Evolutionary conservation across 92 coral and sea anemone genomes (phyloP), one percentile per base, ranked within the genome.

Genomic region (Blastomussa wellsi): DNA sequence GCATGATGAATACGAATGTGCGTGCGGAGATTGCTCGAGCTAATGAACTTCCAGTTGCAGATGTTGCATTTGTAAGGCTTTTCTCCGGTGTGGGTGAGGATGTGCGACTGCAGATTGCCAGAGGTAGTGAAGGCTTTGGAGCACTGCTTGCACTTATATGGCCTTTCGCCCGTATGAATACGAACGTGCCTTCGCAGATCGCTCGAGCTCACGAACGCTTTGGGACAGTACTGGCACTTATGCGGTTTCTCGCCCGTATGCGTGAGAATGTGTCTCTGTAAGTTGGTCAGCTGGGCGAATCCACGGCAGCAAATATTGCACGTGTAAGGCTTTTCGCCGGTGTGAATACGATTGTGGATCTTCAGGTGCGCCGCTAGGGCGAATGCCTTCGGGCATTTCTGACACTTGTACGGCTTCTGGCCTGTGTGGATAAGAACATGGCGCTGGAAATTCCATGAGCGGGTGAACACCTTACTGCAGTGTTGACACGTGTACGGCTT

Each of bases 201-300:
- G 87, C 99, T 96, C 42, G 99, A 96, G 86, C 99, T 96, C 35
- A 96, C 99, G 86, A 96, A 96, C 5, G 99, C 99, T 79, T 96
- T 96, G 49, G 99, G 99, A 76, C 99, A 96, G 87, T 96, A 96
- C 28, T 96, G 90, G 74, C 99, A 96, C 81, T 96, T 96, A 87
- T 96, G 99, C 0, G 99, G 99, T 48, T 96, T 96, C 67, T 96
- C 98, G 16, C 99, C 99, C 2, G 99, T 96, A 86, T 96, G 99
- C 29, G 99, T 96, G 55, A 96, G 85, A 72, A 96, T 96, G 75
- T 96, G 99, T 74, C 99, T 77, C 73, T 96, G 99, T 28, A 96
- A 92, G 79, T 96, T 96, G 10, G 99, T 96, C 42, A 96, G 92
- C 88, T 96, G 99, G 2, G 99, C 99, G 78, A 96, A 96, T 5